Percentiles rank a stretch among this genome's conserved stretches.
phyloP scores from a whole-genome alignment of 2,888 invertebrate genomes.

The Esperia sulphurella region DNA sequence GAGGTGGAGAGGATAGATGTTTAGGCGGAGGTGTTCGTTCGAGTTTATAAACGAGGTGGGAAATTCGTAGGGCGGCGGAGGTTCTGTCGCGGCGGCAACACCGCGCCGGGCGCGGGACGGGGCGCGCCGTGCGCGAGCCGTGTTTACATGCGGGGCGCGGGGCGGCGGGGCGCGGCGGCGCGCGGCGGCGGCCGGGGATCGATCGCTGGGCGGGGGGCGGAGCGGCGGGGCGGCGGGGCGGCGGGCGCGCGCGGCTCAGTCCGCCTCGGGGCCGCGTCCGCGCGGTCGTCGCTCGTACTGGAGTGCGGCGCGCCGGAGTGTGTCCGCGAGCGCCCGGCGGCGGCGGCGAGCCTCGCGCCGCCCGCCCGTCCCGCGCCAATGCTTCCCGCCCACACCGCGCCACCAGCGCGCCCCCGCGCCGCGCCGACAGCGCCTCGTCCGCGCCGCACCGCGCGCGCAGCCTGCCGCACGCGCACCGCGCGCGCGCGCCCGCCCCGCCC shows the following conservation, averaged over 20 bases:
- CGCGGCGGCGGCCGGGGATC: constrained; percentile 73
- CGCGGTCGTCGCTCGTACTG: constrained; percentile 71
- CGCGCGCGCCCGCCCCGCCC: constrained; percentile 24
- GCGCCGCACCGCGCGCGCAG: constrained; percentile 59
- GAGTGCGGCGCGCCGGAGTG: constrained; percentile 71
- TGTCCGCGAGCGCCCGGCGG: constrained; percentile 69
- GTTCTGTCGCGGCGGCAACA: constrained; percentile 28
- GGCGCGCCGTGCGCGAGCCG: constrained; percentile 80
- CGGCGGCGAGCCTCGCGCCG: constrained; percentile 76
- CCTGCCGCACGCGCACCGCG: constrained; percentile 42
- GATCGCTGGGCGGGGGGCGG: constrained; percentile 57
- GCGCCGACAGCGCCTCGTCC: constrained; percentile 52
- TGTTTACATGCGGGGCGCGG: constrained; percentile 37
- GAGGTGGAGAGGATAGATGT: too few relatives aligned
- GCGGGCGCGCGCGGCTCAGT: constrained; percentile 48
- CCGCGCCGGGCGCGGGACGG: constrained; percentile 46
- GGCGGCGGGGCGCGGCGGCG: constrained; percentile 63
- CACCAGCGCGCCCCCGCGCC: constrained; percentile 48
- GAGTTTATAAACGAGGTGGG: too few relatives aligned
- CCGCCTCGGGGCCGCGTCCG: constrained; percentile 73
- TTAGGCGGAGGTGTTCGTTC: too few relatives aligned
- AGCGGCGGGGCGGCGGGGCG: constrained; percentile 44
- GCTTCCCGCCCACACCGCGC: constrained; percentile 70
- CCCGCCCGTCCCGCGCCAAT: constrained; percentile 48
- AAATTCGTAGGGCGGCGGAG: constrained; percentile 43